Percentiles rank a stretch among this genome's conserved stretches.
These are phyloP conservation scores for Microcebus murinus DNA, from an alignment of 2,113 vertebrate genomes.

Conservation along the genomic window DNA sequence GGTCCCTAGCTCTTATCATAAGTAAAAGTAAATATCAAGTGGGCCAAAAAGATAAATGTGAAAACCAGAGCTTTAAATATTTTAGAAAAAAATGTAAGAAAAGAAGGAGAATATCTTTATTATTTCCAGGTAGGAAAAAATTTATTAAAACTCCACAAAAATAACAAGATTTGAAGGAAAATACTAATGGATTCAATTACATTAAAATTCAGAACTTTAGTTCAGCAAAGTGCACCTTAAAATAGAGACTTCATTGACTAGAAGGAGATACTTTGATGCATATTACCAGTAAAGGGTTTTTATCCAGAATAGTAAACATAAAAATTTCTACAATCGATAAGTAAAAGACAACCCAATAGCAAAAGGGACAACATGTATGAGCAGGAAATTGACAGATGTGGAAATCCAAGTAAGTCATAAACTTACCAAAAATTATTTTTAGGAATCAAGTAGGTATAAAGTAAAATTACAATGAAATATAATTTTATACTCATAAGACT, in stretches of 20 bases:
- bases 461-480: not conserved
- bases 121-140: not conserved
- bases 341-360: not conserved
- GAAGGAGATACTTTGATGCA: not conserved
- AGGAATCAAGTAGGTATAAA: not conserved
- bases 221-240: not conserved
- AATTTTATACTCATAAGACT: not conserved
- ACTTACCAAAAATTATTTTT: not conserved
- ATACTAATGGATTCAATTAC: not conserved
- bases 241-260: not conserved
- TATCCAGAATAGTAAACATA: not conserved
- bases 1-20: not conserved
- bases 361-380: not conserved
- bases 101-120: not conserved
- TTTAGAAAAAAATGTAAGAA: not conserved
- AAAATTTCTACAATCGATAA: not conserved
- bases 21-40: not conserved
- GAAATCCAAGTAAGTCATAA: not conserved
- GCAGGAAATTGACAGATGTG: not conserved
- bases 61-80: not conserved
- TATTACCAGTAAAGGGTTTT: not conserved
- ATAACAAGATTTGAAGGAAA: not conserved
- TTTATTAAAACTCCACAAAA: not conserved
- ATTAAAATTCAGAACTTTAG: not conserved
- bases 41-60: not conserved